phyloP scores from a whole-genome alignment of 2,113 vertebrate species.

The Pterocles gutturalis region DNA sequence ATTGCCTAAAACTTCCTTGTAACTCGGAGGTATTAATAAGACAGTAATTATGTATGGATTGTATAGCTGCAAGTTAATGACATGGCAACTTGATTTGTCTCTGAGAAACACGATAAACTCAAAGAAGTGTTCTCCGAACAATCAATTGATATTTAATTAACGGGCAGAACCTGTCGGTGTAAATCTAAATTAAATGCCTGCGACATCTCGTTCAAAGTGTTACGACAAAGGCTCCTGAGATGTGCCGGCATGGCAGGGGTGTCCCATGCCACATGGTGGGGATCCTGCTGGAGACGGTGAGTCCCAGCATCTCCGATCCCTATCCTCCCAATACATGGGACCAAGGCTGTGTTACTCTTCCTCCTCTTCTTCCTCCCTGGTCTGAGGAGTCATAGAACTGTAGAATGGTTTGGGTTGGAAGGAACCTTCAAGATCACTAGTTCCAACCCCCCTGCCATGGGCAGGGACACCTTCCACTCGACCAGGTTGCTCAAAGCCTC shows the following conservation, averaged over 20 bases:
- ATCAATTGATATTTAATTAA: slow-evolving; percentile 75
- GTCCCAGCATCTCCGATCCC: not conserved
- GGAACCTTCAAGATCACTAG: too few species aligned
- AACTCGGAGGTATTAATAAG: slow-evolving; percentile 68
- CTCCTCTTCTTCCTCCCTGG: not conserved
- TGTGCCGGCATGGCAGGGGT: rapidly evolving
- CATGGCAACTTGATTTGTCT: slow-evolving; percentile 62
- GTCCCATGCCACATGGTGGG: rapidly evolving
- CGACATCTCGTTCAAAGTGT: not conserved
- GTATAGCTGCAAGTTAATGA: slow-evolving; percentile 65
- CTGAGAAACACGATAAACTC: slow-evolving; percentile 26
- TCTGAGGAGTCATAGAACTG: not conserved
- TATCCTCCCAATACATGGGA: rapidly evolving
- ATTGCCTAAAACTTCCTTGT: slow-evolving; percentile 67
- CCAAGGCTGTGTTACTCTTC: not conserved
- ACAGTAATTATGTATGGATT: slow-evolving; percentile 66
- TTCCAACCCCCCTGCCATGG: too few species aligned
- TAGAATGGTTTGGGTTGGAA: too few species aligned
- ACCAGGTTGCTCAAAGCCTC: too few species aligned
- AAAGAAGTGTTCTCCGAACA: slow-evolving; percentile 66
- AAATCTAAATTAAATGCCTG: slow-evolving; percentile 22
- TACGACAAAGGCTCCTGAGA: not conserved
- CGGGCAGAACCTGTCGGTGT: slow-evolving; percentile 3
- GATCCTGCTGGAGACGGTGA: not conserved
- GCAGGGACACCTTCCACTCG: too few species aligned